Evolutionary conservation across 1,140 invertebrate genomes (phyloP), one percentile per base, ranked within the genome.

Genomic region (Pseudomyrmex pallidus): DNA sequence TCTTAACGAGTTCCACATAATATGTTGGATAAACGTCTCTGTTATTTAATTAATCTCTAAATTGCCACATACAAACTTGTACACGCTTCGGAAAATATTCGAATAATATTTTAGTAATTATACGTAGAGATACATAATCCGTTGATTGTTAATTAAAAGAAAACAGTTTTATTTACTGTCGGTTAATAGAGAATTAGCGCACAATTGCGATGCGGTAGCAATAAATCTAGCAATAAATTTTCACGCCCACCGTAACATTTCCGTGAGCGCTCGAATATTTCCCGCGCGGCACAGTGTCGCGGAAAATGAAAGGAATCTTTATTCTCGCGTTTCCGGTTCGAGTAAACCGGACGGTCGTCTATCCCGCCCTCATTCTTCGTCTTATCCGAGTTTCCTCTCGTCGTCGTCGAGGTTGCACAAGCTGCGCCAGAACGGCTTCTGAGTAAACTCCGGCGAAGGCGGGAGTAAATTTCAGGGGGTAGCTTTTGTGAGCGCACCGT

Each of bases 381-480:
- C 35, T 64, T 74, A 74, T 74, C 48, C 35, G 68, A 46, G 25
- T 56, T 77, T 78, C 35, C 62, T 83, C 48, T 63, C 61, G n/a
- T 63, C 63, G 15, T 63, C 61, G n/a, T 63, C 63, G 15, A 2
- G 2, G 12, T 44, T 12, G 52, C 17, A 35, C 63, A 59, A 74
- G 44, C 70, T 63, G 76, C 44, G 12, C 13, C 25, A n/a, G 15
- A 54, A 17, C 46, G 56, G 2, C 25, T 54, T 25, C 59, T 50
- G 66, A 66, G 64, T 74, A 72, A 87, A 80, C 82, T n/a, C 59
- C 15, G 44, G 35, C 15, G 22, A 48, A 57, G 59, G 35, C 22
- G 25, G 48, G 70, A 85, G 87, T 85, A 77, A 87, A 85, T 88
- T 87, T 73, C 56, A 62, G 57, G 48, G 2, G 76, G 61, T 73